Evolutionary conservation across 1,140 invertebrate species (phyloP).

Genomic region (Ectropis grisescens): DNA sequence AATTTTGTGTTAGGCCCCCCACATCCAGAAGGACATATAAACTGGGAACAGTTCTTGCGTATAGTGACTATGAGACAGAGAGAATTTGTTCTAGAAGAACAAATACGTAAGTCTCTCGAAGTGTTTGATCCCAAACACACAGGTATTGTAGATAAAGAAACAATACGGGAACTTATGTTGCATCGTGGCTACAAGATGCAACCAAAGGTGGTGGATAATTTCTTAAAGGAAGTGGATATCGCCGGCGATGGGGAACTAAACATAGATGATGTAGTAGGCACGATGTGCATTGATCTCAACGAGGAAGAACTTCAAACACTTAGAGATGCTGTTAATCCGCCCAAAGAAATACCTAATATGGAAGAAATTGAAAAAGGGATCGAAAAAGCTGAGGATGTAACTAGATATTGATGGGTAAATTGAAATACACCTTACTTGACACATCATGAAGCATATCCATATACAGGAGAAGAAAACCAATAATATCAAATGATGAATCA

Average conservation of each 20-base stretch:
- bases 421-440: no score
- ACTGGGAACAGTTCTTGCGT: slow-evolving; percentile 49
- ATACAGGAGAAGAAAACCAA: no score
- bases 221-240: slow-evolving; percentile 59
- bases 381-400: no score
- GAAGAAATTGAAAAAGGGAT: slow-evolving; percentile 8
- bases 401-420: no score
- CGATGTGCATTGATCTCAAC: slow-evolving; percentile 56
- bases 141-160: slow-evolving; percentile 40
- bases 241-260: slow-evolving; percentile 52
- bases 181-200: slow-evolving; percentile 48
- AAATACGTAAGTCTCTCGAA: slow-evolving; percentile 43
- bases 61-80: slow-evolving; percentile 53
- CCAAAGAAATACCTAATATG: slow-evolving; percentile 12
- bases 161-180: slow-evolving; percentile 35
- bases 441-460: no score
- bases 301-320: slow-evolving; percentile 49
- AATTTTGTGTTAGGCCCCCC: slow-evolving; percentile 47
- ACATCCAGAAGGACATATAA: slow-evolving; percentile 47
- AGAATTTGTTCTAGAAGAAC: slow-evolving; percentile 46
- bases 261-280: slow-evolving; percentile 52
- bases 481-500: no score
- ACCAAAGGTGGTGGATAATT: slow-evolving; percentile 33
- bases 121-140: slow-evolving; percentile 40
- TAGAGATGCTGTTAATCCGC: slow-evolving; percentile 21